These are phyloP conservation scores for Dinoponera quadriceps DNA, from an alignment of 1,140 invertebrate species.

Conservation along the genomic window DNA sequence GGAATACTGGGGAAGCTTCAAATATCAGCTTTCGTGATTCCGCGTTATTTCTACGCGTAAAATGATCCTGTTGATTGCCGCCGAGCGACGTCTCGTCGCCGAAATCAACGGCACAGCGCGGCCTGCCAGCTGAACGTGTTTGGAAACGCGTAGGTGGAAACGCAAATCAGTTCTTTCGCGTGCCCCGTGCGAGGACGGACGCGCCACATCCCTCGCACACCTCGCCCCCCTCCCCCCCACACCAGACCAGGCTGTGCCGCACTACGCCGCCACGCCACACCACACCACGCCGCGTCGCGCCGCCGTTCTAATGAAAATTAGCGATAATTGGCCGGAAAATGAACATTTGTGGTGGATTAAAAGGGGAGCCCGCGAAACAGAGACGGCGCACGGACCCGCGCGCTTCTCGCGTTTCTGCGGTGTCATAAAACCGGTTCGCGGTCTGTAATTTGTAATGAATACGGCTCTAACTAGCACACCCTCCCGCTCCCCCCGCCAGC, in stretches of 20 bases:
- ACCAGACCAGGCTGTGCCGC: background rate
- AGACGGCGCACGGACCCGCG: slow-evolving; percentile 47
- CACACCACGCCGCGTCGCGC: slow-evolving; percentile 14
- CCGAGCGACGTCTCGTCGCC: background rate
- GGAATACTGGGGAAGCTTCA: too few species aligned
- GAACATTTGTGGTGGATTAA: slow-evolving; percentile 76
- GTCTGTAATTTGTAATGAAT: slow-evolving; percentile 79
- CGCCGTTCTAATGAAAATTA: slow-evolving; percentile 73
- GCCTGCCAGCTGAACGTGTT: background rate
- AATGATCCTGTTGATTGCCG: too few species aligned
- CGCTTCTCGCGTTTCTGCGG: slow-evolving; percentile 70
- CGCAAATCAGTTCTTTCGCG: slow-evolving; percentile 62
- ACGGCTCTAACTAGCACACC: slow-evolving; percentile 75
- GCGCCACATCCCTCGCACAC: background rate
- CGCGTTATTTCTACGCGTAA: background rate
- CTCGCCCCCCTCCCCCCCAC: too few species aligned
- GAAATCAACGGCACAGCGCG: slow-evolving; percentile 7
- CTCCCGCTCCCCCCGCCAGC: slow-evolving; percentile 44
- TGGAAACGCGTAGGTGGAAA: slow-evolving; percentile 41
- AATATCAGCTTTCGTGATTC: background rate
- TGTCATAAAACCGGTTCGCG: slow-evolving; percentile 74
- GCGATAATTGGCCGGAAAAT: slow-evolving; percentile 76
- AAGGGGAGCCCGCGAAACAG: slow-evolving; percentile 70
- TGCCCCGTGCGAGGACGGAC: background rate
- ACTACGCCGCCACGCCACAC: background rate